phyloP scores from a whole-genome alignment of 2,797 vertebrate species.

The Hirundo rustica region DNA sequence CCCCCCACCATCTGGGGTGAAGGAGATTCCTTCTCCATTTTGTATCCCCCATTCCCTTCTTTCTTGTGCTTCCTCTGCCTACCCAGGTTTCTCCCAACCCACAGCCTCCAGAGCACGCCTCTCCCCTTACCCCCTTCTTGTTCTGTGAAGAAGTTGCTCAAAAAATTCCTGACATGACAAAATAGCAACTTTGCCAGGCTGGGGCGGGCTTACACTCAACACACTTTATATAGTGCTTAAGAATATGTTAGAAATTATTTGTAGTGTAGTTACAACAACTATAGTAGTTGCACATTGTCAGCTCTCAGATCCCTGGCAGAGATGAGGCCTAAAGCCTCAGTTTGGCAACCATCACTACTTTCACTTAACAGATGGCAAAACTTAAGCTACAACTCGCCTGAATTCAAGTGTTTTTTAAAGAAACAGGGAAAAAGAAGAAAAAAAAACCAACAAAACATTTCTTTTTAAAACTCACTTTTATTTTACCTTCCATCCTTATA shows the following conservation, averaged over 20 bases:
- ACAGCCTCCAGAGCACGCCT: background rate
- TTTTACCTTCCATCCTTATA: background rate
- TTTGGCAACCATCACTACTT: background rate
- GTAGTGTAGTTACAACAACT: background rate
- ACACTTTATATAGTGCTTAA: background rate
- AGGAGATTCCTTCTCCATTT: background rate
- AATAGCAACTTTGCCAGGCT: background rate
- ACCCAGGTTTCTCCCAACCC: background rate
- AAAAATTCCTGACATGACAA: background rate
- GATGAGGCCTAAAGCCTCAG: background rate
- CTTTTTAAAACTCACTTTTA: background rate
- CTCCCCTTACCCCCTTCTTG: accelerated
- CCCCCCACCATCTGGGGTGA: background rate
- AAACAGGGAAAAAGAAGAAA: background rate
- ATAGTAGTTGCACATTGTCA: background rate
- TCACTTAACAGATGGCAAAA: constrained; percentile 18
- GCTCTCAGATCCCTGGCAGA: background rate
- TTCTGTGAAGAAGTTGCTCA: background rate
- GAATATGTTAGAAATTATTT: background rate
- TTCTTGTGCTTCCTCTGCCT: background rate
- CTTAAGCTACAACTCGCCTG: background rate
- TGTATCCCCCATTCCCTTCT: background rate
- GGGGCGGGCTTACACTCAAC: background rate
- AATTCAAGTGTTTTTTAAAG: background rate
- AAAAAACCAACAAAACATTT: background rate